Base-by-base conservation (phyloP, 1,140 invertebrate genomes). In the Meloidogyne hapla region DNA sequence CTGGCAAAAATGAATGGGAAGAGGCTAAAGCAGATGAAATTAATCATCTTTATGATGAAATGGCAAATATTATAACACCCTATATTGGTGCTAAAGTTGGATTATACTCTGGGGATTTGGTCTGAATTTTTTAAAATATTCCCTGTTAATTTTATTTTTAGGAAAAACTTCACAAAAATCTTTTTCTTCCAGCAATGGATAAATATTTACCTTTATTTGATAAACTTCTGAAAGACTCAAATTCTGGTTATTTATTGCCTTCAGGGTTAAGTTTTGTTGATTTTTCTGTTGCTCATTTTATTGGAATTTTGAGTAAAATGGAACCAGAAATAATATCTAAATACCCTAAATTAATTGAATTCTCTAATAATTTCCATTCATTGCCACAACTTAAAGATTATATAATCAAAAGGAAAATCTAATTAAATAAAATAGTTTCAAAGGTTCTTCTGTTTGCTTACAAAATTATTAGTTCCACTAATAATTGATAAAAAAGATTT, bases 1-100 rank as follows among this genome's bases (percentile, higher is more conserved):
- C 42, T 15, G 79, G 79, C 3, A 61, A 72, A 45, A 38, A 82
- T 45, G 79, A 73, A 12, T 81, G 78, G 79, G 79, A 80, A 40
- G 18, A 67, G 63, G 78, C 78, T 1, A 80, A 80, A 69, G 74
- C 79, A 10, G n/a, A 69, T 61, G 38, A 71, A 80, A 61, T n/a
- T 77, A 12, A 25, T 42, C 6, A 26, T 33, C 18, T 25, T 79
- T 25, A 1, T 63, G 9, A 62, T 40, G 21, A 64, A 78, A 2
- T 56, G 12, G 1, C 38, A 75, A 9, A 25, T 42, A 2, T 18
- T 26, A 10, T 73, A 25, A 15, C 13, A 15, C 68, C 69, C 38
- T 78, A 45, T 25, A 15, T 76, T 12, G 23, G 21, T 2, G 25
- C 21, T 23, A 75, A 73, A 62, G 13, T 76, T 23, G 74, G 74